Base-by-base conservation (phyloP, 2,797 vertebrate species). In the Lacerta agilis region DNA sequence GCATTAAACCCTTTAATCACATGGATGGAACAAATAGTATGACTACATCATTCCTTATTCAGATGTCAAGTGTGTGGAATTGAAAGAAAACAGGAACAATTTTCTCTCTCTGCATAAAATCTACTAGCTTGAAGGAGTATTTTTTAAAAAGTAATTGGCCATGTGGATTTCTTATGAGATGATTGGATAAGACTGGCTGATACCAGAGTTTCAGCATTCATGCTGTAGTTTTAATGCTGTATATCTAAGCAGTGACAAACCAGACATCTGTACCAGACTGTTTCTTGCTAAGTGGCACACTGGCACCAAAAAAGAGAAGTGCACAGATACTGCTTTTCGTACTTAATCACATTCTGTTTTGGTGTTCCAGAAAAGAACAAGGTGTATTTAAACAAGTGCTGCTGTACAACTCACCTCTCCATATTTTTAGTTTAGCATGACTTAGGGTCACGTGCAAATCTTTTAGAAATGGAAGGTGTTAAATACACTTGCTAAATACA, bases 91-190 rank as follows among this genome's bases (percentile, higher is more conserved):
- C 89, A 88, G 94, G 94, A 90, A 93, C 91, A 20, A 89, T 94
- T 94, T 95, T 93, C 93, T 94, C 93, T 94, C 87, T 92, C 95
- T 96, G 93, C 95, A 94, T 45, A 76, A 95, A 95, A 93, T 95
- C 94, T 96, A 96, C 90, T 94, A 92, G 83, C 91, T 94, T 95
- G 95, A 95, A 96, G 87, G 94, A 93, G 93, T 96, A 96, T 96
- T 58, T 58, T 72, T 38, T 11, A 18, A 95, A 27, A 95, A 96
- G 76, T 41, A 94, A 95, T 96, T 95, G 95, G 92, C 90, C 76
- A 79, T 93, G 94, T 94, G 95, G 96, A 96, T 96, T 97, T 94
- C 87, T 95, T 88, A 96, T 95, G 87, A 96, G 94, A 90, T 96
- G 94, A 93, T 95, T 92, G 95, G 91, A 91, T 95, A 94, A 91